Conservation (phyloP, 92 coral and sea anemone species). For the Actinostola sp. region DNA sequence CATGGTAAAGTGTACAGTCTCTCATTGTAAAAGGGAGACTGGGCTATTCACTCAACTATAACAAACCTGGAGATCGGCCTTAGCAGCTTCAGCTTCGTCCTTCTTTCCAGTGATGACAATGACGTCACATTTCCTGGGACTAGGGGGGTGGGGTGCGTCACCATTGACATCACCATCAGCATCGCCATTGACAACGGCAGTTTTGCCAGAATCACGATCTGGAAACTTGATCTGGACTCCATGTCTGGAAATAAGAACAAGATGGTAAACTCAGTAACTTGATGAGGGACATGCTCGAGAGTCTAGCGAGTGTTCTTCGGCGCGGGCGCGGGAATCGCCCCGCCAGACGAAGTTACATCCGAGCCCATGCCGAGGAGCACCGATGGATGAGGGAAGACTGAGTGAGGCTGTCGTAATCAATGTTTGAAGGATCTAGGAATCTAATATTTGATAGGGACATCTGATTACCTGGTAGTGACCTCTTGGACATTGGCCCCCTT, state of each 20-base stretch:
- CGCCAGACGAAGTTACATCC: no score
- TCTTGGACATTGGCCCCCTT: conserved; percentile 94
- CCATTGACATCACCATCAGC: conserved; percentile 45
- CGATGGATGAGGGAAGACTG: no score
- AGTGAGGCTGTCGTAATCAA: no score
- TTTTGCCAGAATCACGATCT: conserved; percentile 67
- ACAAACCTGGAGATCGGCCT: conserved; percentile 79
- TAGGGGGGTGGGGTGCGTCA: conserved; percentile 69
- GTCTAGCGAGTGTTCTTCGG: no score
- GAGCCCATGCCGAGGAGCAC: no score
- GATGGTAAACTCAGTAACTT: no score
- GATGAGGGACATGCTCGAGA: no score
- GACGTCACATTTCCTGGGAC: conserved; percentile 87
- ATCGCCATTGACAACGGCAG: conserved; percentile 66
- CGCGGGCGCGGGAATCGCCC: no score
- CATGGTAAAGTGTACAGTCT: no score
- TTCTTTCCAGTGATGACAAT: conserved; percentile 86
- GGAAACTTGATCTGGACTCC: conserved; percentile 98
- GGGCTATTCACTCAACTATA: no score
- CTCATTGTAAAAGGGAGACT: no score
- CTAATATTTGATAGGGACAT: not conserved
- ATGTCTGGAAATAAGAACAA: conserved; percentile 43
- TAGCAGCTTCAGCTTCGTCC: conserved; percentile 90
- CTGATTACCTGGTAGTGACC: conserved; percentile 52
- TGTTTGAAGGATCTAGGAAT: no score